phyloP scores from a whole-genome alignment of 2,888 invertebrate genomes.

The Caenorhabditis zanzibari region DNA sequence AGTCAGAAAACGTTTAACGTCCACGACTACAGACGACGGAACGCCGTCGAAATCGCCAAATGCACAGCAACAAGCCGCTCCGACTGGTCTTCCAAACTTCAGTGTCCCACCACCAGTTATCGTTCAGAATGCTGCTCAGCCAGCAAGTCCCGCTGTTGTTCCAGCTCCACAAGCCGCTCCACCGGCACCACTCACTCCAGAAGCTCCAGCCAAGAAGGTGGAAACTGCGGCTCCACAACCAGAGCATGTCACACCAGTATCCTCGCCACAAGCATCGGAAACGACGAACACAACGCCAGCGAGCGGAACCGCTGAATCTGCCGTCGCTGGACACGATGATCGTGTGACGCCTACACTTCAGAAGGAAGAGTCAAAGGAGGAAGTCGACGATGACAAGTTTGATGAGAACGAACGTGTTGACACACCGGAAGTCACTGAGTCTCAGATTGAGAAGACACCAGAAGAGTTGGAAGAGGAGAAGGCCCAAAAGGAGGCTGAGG shows the following conservation, averaged over 20 bases:
- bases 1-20: constrained; percentile 27
- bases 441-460: constrained; percentile 41
- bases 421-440: constrained; percentile 7
- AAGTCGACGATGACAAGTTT: constrained; percentile 49
- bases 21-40: background rate
- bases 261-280: constrained; percentile 12
- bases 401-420: constrained; percentile 40
- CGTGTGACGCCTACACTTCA: constrained; percentile 26
- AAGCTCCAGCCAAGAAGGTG: background rate
- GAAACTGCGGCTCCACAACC: background rate
- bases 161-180: background rate
- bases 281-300: constrained; percentile 13
- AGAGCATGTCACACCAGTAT: constrained; percentile 7
- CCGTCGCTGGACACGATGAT: background rate
- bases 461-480: constrained; percentile 61
- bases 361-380: constrained; percentile 54
- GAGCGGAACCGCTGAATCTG: constrained; percentile 27
- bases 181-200: constrained; percentile 2
- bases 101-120: constrained; percentile 35
- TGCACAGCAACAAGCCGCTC: background rate
- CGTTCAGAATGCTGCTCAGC: background rate
- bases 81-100: constrained; percentile 29
- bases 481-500: constrained; percentile 60
- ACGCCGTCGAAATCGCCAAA: background rate
- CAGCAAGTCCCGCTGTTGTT: background rate